Percentiles rank a stretch among this genome's conserved stretches.
These are phyloP conservation scores for Leptinotarsa tumamoca DNA, from an alignment of 2,888 invertebrate species.

Conservation along the genomic window DNA sequence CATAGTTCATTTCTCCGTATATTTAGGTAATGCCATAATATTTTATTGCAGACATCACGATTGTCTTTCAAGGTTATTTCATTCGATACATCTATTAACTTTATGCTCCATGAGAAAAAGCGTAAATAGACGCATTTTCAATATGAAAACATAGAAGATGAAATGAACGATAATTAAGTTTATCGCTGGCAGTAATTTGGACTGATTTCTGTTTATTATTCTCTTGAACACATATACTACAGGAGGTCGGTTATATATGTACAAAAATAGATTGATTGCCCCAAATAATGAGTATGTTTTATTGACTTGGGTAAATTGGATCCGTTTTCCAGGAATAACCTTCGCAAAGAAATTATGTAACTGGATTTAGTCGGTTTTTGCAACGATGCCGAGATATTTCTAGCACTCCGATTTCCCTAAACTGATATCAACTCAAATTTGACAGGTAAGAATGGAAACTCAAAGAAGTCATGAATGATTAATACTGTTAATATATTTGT, in stretches of 20 bases:
- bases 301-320: constrained; percentile 5
- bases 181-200: constrained; percentile 13
- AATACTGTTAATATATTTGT: too few species aligned
- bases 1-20: neutral
- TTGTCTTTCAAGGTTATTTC: constrained; percentile 16
- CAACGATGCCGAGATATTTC: neutral
- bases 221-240: constrained; percentile 8
- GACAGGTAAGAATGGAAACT: too few species aligned
- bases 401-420: neutral
- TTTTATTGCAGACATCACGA: neutral
- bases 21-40: neutral
- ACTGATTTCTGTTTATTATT: constrained; percentile 19
- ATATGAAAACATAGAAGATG: constrained; percentile 1
- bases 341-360: neutral
- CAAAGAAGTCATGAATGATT: too few species aligned
- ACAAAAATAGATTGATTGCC: constrained; percentile 16
- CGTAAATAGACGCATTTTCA: constrained; percentile 14
- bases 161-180: constrained; percentile 16
- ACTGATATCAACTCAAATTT: neutral
- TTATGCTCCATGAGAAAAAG: neutral
- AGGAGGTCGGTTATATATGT: constrained; percentile 15
- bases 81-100: neutral
- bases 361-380: neutral
- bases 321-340: constrained; percentile 8
- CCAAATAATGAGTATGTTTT: constrained; percentile 5